Evolutionary conservation across 2,113 vertebrate species (phyloP), one percentile per base, ranked within the genome.

Genomic region (Tetrax tetrax): DNA sequence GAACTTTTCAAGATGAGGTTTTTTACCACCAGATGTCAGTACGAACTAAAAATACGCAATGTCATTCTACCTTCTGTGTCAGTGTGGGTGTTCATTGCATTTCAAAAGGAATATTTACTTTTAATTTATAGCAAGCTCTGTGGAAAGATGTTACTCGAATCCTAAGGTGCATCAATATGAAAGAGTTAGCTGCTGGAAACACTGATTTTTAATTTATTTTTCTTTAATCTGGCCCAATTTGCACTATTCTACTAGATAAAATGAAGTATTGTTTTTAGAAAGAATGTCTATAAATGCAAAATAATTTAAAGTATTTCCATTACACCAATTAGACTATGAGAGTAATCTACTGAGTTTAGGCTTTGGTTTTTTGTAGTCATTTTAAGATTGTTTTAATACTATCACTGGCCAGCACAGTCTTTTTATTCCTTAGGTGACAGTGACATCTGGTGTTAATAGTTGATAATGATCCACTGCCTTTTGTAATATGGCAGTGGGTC

Each of bases 371-470:
- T 50, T 35, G 7, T 10, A 22, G 45, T 35, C 51, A 4, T 28
- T 91, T 45, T 38, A 14, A 51, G 8, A 22, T 38, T 0, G 0
- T 27, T 89, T 68, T 45, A 25, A 4, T 50, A 9, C 45, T 5
- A 6, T 20, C 7, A 4, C 11, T 12, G 31, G 33, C 27, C 17
- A 3, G 28, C 12, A 47, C 19, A 33, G 12, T 38, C 12, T 59
- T 56, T 51, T 47, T 23, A 90, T 96, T 96, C 78, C 90, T 96
- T 90, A 82, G 70, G 35, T 89, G 47, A 68, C 17, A 80, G 83
- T 83, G 96, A 86, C 96, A 92, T 64, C 95, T 96, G 79, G 25
- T 69, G 96, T 93, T 78, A 28, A 1, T 19, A 68, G 25, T 7
- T 17, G 43, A 86, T 63, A 95, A 33, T 18, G 5, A 23, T 65